Evolutionary conservation across 2,113 vertebrate genomes (phyloP), one percentile per base, ranked within the genome.

Genomic region (Alosa alosa): DNA sequence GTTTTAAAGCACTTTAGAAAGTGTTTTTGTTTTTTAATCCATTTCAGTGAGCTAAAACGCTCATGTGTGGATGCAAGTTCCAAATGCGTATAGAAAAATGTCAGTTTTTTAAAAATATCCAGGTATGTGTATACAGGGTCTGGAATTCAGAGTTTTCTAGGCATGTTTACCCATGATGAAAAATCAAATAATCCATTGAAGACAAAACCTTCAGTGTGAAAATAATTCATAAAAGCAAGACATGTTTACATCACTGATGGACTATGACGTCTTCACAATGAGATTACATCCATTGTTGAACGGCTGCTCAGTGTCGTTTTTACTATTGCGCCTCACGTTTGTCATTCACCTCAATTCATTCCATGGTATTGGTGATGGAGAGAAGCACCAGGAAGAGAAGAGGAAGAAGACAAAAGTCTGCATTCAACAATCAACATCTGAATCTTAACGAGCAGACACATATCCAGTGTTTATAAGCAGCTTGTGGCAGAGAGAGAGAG

Each of bases 271-370:
- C 60, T 68, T 68, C 13, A 68, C 9, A 68, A 68, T 68, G 64
- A 68, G 64, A 68, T 64, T 9, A 64, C n/a, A 68, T 68, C n/a
- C 25, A 68, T 68, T n/a, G n/a, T 31, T 31, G 31, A 68, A 31
- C 64, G 31, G 64, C 64, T 68, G 64, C 64, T 68, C 9, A 2
- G 64, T 68, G 64, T 68, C 64, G 9, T 68, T 31, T 68, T 31
- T 68, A 31, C 64, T 31, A 68, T 68, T 68, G n/a, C 9, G 10
- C 10, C 64, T 68, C n/a, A 25, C 64, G 10, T 68, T 68, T 10
- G 25, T 31, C n/a, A 68, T 68, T 68, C 64, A 68, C 64, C 9
- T 68, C 64, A 64, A 64, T 64, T 64, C 64, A 68, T 68, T 68
- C 64, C 11, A 68, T 68, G 64, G n/a, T 31, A 68, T 31, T 68